These are phyloP conservation scores for Sternarchorhynchus goeldii DNA, from an alignment of 2,797 vertebrate genomes.

Conservation along the genomic window DNA sequence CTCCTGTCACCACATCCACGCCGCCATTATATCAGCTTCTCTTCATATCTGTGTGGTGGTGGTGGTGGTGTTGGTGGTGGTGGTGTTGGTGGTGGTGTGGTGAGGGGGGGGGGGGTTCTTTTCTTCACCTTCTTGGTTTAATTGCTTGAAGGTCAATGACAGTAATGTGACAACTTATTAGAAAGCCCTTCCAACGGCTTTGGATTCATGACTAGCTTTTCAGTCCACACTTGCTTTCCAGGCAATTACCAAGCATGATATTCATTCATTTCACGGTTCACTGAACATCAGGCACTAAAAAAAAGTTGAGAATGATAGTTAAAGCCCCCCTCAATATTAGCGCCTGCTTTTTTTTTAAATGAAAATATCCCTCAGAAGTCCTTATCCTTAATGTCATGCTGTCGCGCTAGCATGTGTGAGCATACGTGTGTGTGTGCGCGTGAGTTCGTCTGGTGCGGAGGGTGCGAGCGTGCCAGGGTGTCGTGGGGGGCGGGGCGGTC, in stretches of 20 bases:
- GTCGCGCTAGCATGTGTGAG: conserved; percentile 24
- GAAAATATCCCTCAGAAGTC: conserved; percentile 18
- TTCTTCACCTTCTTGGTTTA: conserved; percentile 61
- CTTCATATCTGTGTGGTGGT: conserved; percentile 15
- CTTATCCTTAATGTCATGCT: not conserved
- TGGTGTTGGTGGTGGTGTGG: too few relatives aligned
- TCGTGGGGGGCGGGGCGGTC: not conserved
- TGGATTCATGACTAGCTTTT: conserved; percentile 73
- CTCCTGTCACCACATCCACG: not conserved
- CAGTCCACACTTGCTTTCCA: conserved; percentile 72
- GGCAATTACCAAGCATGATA: conserved; percentile 81
- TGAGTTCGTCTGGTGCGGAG: too few relatives aligned
- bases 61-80: too few relatives aligned
- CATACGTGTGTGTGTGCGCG: conserved; percentile 30
- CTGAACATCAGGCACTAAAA: conserved; percentile 77
- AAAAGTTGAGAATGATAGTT: conserved; percentile 77
- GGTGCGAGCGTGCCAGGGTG: not conserved
- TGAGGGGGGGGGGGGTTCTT: conserved; percentile 15
- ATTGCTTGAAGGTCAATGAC: conserved; percentile 83
- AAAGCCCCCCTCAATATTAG: conserved; percentile 71
- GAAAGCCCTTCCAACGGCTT: conserved; percentile 74
- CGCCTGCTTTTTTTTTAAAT: conserved; percentile 65
- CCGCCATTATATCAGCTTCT: conserved; percentile 39
- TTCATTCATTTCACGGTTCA: conserved; percentile 87
- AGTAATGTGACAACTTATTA: conserved; percentile 83